phyloP scores from a whole-genome alignment of 2,888 invertebrate species.

The Drosophila quasianomalipes region DNA sequence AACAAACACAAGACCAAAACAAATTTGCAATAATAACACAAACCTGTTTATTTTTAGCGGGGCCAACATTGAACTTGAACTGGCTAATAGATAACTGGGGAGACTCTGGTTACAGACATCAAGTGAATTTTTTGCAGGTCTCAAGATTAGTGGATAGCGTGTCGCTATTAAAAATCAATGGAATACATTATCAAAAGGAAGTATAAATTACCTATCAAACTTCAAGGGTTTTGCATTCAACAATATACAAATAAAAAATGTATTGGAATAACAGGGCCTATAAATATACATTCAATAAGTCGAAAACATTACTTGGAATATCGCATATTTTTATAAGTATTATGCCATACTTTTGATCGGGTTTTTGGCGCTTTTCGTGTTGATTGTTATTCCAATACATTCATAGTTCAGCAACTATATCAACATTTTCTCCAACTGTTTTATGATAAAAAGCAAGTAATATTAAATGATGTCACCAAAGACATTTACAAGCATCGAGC shows the following conservation, averaged over 20 bases:
- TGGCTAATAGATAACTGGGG: constrained; percentile 12
- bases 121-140: not conserved
- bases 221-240: not conserved
- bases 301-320: not conserved
- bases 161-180: not conserved
- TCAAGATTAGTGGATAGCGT: not conserved
- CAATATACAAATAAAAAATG: not conserved
- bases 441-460: too few relatives aligned
- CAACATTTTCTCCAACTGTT: too few relatives aligned
- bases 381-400: too few relatives aligned
- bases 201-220: too few relatives aligned
- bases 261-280: not conserved
- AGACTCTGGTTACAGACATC: not conserved
- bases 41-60: constrained; percentile 51
- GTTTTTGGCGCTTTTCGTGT: too few relatives aligned
- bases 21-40: constrained; percentile 25
- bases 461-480: too few relatives aligned
- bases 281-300: not conserved
- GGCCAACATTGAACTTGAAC: constrained; percentile 79
- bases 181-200: not conserved
- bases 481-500: too few relatives aligned
- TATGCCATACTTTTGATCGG: too few relatives aligned
- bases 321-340: too few relatives aligned
- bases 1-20: constrained; percentile 33
- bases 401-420: too few relatives aligned